Evolutionary conservation across 2,797 vertebrate genomes (phyloP).

Genomic region (Petrocephalus schoutedeni): DNA sequence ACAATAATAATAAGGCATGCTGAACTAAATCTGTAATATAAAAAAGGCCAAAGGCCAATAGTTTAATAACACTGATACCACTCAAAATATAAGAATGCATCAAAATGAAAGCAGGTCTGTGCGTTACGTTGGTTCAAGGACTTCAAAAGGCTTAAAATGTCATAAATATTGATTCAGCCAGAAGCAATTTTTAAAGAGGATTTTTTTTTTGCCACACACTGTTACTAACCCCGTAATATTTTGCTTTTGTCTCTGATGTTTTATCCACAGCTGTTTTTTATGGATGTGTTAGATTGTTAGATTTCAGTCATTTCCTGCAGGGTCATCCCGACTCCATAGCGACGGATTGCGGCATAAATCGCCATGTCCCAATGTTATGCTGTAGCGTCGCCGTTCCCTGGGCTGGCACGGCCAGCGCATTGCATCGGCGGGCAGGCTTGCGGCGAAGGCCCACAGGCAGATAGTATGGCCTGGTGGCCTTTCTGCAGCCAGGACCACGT

Average conservation of each 20-base stretch:
- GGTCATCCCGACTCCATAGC: not conserved
- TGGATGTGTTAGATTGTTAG: not conserved
- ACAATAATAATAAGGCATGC: conserved; percentile 19
- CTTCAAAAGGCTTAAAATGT: not conserved
- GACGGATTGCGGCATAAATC: not conserved
- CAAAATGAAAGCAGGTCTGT: not conserved
- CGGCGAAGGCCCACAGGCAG: not conserved
- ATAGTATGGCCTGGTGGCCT: not conserved
- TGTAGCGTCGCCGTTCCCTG: not conserved
- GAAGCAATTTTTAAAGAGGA: conserved; percentile 1
- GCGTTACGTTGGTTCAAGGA: not conserved
- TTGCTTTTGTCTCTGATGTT: not conserved
- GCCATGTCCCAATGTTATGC: not conserved
- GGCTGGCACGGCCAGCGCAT: not conserved
- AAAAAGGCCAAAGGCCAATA: conserved; percentile 20
- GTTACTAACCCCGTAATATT: not conserved
- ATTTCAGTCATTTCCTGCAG: not conserved
- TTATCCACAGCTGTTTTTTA: not conserved
- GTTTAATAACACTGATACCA: not conserved
- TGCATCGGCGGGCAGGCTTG: not conserved
- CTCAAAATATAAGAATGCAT: not conserved
- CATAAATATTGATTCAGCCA: not conserved
- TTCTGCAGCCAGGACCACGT: not conserved
- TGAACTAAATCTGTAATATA: conserved; percentile 48
- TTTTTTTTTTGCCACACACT: not conserved